Conservation (phyloP, 2,888 invertebrate species). For the Chloroclystis v-ata region DNA sequence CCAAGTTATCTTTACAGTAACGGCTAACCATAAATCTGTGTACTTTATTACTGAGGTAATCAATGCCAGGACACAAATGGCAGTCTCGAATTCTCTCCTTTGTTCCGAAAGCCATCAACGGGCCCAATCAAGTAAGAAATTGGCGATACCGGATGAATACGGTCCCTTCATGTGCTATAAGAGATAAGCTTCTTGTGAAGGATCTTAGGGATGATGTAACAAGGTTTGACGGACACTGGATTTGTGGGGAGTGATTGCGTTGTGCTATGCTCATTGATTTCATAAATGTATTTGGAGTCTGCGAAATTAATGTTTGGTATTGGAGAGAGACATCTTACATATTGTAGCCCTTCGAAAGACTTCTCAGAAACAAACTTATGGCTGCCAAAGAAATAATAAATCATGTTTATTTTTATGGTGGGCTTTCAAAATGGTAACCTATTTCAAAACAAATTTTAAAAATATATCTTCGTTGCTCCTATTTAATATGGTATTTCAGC, state of each 20-base stretch:
- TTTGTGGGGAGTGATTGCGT: background rate
- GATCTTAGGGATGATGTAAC: background rate
- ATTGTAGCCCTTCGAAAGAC: too few species aligned
- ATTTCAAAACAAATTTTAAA: background rate
- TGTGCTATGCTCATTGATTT: background rate
- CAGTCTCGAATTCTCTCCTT: conserved; percentile 44
- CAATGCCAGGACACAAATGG: conserved; percentile 12
- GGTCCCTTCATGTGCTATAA: conserved; percentile 47
- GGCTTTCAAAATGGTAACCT: background rate
- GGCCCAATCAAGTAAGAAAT: conserved; percentile 74
- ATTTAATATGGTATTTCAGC: too few species aligned
- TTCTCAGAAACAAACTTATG: too few species aligned
- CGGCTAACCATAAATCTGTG: conserved; percentile 3
- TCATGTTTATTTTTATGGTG: background rate
- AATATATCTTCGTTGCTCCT: too few species aligned
- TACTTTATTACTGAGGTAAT: conserved; percentile 16
- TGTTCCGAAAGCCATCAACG: conserved; percentile 70
- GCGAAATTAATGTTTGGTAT: too few species aligned
- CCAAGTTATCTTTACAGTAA: conserved; percentile 1
- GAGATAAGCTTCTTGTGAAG: conserved; percentile 58
- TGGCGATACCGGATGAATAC: conserved; percentile 58
- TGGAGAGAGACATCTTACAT: too few species aligned
- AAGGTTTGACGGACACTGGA: background rate
- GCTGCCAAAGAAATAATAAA: too few species aligned
- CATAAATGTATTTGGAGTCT: background rate